These are phyloP conservation scores for Meleagris gallopavo DNA, from an alignment of 2,113 vertebrate species.

Conservation along the genomic window DNA sequence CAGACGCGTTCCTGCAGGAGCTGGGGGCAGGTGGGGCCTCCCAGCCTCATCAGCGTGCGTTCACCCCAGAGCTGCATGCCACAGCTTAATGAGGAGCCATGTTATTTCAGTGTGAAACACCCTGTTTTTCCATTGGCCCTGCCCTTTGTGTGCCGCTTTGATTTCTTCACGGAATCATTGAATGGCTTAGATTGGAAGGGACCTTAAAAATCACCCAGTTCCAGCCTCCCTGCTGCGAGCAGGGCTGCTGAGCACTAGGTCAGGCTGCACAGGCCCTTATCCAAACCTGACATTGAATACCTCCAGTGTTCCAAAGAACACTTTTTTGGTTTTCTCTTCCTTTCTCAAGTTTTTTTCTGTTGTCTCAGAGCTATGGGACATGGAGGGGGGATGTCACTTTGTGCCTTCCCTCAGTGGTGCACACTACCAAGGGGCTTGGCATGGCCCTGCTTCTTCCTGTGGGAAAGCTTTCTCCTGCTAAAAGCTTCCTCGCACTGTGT, in stretches of 20 bases:
- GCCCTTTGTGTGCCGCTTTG: background rate
- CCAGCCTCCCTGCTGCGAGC: too few species aligned
- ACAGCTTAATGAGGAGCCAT: fast-evolving
- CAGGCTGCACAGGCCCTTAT: too few species aligned
- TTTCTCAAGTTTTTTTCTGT: background rate
- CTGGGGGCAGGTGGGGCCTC: constrained; percentile 18
- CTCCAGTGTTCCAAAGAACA: too few species aligned
- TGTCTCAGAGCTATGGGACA: background rate
- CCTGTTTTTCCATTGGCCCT: background rate
- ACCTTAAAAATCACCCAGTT: too few species aligned
- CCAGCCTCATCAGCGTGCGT: background rate
- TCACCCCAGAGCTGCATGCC: background rate
- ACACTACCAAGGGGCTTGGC: fast-evolving
- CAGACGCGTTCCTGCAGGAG: constrained; percentile 42
- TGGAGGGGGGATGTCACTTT: background rate
- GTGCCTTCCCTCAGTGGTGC: fast-evolving
- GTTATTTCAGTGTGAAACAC: background rate
- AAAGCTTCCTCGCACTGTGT: background rate
- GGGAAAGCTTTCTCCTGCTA: background rate
- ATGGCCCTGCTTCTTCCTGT: background rate
- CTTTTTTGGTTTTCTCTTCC: background rate
- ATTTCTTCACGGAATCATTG: background rate
- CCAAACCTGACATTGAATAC: too few species aligned
- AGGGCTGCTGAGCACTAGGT: too few species aligned
- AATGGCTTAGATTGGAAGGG: too few species aligned